Evolutionary conservation across 2,888 invertebrate genomes (phyloP).

Genomic region (Cyaniris semiargus): DNA sequence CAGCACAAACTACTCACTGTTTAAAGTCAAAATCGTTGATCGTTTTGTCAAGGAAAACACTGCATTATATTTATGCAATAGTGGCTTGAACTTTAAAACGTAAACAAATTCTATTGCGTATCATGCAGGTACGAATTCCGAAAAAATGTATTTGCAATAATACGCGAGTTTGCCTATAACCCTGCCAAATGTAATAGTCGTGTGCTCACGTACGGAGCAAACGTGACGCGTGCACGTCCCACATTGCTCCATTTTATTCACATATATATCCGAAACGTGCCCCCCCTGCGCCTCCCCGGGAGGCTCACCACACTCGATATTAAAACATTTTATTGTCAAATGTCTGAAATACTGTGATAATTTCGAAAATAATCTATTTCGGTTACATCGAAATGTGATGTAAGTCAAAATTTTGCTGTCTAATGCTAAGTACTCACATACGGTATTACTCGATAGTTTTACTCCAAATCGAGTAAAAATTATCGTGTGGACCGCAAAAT

Average conservation of each 20-base stretch:
- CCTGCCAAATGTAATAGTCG: slow-evolving; percentile 3
- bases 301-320: not conserved
- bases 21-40: too few relatives aligned
- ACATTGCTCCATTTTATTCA: slow-evolving; percentile 26
- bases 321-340: slow-evolving; percentile 1
- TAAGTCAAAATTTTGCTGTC: too few relatives aligned
- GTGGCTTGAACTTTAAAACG: not conserved
- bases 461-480: too few relatives aligned
- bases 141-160: not conserved
- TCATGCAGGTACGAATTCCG: not conserved
- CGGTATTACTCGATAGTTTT: too few relatives aligned
- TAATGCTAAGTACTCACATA: too few relatives aligned
- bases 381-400: too few relatives aligned
- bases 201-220: slow-evolving; percentile 24
- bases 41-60: too few relatives aligned
- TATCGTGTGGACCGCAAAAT: too few relatives aligned
- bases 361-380: not conserved
- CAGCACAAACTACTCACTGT: too few relatives aligned
- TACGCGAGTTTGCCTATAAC: slow-evolving; percentile 13
- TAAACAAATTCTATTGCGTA: not conserved
- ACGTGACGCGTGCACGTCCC: slow-evolving; percentile 1
- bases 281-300: not conserved
- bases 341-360: not conserved
- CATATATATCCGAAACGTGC: slow-evolving; percentile 6
- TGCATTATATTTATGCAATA: not conserved